Conservation (phyloP, 2,888 invertebrate genomes). For the Drosophila anomelani region DNA sequence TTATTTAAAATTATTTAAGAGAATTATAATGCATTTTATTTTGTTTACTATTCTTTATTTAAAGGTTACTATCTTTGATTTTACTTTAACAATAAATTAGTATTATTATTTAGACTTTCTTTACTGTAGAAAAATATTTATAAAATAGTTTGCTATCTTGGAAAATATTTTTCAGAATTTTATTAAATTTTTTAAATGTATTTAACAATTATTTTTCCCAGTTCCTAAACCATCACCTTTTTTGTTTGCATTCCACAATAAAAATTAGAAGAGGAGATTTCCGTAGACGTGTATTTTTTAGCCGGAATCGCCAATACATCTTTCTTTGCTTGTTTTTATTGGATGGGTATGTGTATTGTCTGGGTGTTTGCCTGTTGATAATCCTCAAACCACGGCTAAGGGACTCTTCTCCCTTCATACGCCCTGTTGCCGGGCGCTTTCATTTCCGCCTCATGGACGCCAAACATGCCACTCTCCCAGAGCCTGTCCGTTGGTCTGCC, state of each 20-base stretch:
- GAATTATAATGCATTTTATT: too few relatives aligned
- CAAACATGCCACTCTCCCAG: conserved; percentile 71
- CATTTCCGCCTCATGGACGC: conserved; percentile 80
- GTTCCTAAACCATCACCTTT: not conserved
- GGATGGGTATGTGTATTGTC: conserved; percentile 18
- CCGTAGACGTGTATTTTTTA: conserved; percentile 8
- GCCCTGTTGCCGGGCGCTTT: conserved; percentile 65
- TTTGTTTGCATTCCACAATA: not conserved
- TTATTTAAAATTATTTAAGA: too few relatives aligned
- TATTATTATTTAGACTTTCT: too few relatives aligned
- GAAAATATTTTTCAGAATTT: not conserved
- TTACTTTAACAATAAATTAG: too few relatives aligned
- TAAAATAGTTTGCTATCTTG: fast-evolving
- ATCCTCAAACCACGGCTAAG: conserved; percentile 59
- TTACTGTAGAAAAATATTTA: not conserved
- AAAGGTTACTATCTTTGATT: too few relatives aligned
- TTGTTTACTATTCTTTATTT: too few relatives aligned
- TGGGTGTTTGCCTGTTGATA: conserved; percentile 72
- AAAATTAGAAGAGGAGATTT: not conserved
- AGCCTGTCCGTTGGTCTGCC: conserved; percentile 2
- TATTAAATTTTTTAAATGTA: too few relatives aligned
- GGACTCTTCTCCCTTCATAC: conserved; percentile 13
- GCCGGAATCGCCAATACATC: conserved; percentile 8
- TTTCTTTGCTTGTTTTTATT: conserved; percentile 26
- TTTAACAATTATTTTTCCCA: not conserved